Conservation (phyloP, 2,113 vertebrate genomes). For the Jaculus jaculus region DNA sequence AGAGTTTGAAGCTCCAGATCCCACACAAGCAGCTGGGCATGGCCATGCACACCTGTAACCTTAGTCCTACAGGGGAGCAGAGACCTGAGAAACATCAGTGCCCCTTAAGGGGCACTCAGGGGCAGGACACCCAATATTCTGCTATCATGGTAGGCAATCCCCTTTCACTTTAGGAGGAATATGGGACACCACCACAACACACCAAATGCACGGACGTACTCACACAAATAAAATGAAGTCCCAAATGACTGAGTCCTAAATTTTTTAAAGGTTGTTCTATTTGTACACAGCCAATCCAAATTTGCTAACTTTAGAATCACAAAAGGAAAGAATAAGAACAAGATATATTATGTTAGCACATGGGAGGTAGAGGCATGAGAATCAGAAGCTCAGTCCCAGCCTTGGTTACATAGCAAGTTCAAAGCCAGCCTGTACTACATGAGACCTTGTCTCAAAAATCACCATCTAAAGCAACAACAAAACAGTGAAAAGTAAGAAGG, state of each 20-base stretch:
- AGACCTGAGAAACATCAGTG: too few species aligned
- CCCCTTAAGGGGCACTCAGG: too few species aligned
- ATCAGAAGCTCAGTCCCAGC: not conserved
- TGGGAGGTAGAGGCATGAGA: not conserved
- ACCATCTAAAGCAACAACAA: not conserved
- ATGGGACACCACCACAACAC: too few species aligned
- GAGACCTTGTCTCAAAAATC: not conserved
- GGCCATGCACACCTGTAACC: too few species aligned
- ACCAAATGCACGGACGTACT: too few species aligned
- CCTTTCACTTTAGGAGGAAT: too few species aligned
- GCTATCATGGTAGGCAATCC: too few species aligned
- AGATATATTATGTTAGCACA: not conserved
- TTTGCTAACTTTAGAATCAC: constrained; percentile 1
- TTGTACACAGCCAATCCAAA: not conserved
- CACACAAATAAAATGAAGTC: not conserved
- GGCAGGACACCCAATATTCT: too few species aligned
- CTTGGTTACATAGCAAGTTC: not conserved
- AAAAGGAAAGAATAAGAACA: not conserved
- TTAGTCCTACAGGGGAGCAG: too few species aligned
- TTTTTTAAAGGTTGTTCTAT: constrained; percentile 11
- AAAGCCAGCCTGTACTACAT: not conserved
- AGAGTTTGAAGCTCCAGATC: too few species aligned
- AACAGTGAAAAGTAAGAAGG: constrained; percentile 16
- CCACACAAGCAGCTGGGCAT: too few species aligned
- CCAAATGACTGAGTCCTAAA: constrained; percentile 4